These are phyloP conservation scores for Pica pica DNA, from an alignment of 2,113 vertebrate species.

Conservation along the genomic window DNA sequence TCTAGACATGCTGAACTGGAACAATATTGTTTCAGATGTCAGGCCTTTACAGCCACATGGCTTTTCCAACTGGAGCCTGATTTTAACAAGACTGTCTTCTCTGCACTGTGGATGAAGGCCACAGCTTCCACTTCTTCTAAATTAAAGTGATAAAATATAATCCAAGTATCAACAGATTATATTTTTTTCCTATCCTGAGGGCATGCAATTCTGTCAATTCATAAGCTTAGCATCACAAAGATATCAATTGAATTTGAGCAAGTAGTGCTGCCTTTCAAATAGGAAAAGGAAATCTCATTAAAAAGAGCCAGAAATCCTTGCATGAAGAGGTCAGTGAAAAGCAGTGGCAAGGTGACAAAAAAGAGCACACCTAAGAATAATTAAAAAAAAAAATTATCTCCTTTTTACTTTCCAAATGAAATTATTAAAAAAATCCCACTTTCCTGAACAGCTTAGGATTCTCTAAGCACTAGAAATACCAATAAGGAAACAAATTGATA, in stretches of 20 bases:
- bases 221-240: background rate
- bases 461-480: background rate
- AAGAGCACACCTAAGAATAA: background rate
- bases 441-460: background rate
- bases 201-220: background rate
- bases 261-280: background rate
- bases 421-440: fast-evolving
- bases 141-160: background rate
- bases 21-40: background rate
- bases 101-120: background rate
- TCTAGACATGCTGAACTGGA: background rate
- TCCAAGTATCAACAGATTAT: background rate
- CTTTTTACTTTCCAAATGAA: background rate
- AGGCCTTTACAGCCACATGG: background rate
- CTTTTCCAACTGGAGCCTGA: background rate
- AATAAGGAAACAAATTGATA: background rate
- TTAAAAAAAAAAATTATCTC: background rate
- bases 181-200: background rate
- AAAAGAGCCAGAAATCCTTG: background rate
- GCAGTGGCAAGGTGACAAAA: background rate
- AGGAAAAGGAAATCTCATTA: background rate
- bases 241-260: background rate
- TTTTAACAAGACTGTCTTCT: background rate
- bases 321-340: background rate
- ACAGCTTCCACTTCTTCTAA: background rate